phyloP scores from a whole-genome alignment of 2,797 vertebrate species.

The Hoplostethus mediterraneus region DNA sequence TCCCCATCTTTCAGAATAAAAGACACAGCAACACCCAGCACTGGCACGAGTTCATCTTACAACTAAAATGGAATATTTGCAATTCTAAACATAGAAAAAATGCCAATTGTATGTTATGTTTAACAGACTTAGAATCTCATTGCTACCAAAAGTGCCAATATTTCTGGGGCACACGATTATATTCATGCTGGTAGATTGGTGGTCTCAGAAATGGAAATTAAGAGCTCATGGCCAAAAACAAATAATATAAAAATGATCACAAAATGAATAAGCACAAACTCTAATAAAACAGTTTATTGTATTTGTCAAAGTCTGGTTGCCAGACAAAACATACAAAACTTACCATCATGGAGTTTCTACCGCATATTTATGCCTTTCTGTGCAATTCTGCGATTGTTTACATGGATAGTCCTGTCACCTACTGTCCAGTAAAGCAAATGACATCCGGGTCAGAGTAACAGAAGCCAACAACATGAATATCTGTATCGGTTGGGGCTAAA shows the following conservation, averaged over 20 bases:
- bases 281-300: conserved; percentile 86
- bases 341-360: conserved; percentile 76
- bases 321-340: conserved; percentile 88
- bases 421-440: conserved; percentile 51
- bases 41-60: no score
- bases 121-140: no score
- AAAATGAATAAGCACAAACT: conserved; percentile 32
- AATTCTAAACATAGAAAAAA: no score
- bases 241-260: background rate
- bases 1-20: no score
- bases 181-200: background rate
- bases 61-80: no score
- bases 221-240: background rate
- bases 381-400: conserved; percentile 75
- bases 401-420: conserved; percentile 52
- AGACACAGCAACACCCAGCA: no score
- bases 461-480: conserved; percentile 80
- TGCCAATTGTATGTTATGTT: no score
- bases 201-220: background rate
- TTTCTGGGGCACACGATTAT: background rate
- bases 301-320: conserved; percentile 87
- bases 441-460: conserved; percentile 62
- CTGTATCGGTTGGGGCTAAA: conserved; percentile 64
- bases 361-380: conserved; percentile 79
- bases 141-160: no score